Evolutionary conservation across 64 coral and sea anemone species (phyloP), one percentile per base, ranked within the genome.

Genomic region (Hydrozoanthus tunicans): DNA sequence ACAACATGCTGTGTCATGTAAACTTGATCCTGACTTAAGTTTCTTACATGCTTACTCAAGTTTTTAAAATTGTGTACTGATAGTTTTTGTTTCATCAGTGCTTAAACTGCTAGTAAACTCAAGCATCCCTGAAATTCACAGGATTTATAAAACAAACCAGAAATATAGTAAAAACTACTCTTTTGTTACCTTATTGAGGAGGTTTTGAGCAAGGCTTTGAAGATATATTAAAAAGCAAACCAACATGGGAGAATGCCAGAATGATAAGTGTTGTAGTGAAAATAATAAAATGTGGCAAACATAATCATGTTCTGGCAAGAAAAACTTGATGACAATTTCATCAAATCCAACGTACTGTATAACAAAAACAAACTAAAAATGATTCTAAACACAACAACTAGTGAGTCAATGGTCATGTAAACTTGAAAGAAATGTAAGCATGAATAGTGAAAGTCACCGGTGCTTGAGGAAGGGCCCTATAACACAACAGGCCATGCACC

Each of bases 381-480:
- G 14, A 56, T 10, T 25, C 76, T n/a, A 51, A 59, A 53, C 27
- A 79, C 25, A 78, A 12, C 59, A 57, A 15, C 15, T 5, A 90
- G 43, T 3, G 27, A 65, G 76, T 24, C 5, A 90, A n/a, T 4
- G 5, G 25, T 79, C 75, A 90, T 54, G 57, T 53, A 79, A 90
- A 10, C 6, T 90, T 65, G 9, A 53, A 14, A 80, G 3, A 66
- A 79, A 14, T 79, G 75, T 90, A 79, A 79, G 59, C 59, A 90
- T 79, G 27, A 53, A 24, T 64, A 90, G 17, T 56, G 27, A 79
- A 79, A 65, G 59, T n/a, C 32, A 65, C 6, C 58, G 4, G 57
- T 43, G 13, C 89, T 24, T 79, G 12, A 80, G 26, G 15, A 25
- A 56, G 2, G 3, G 15, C 57, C 59, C 27, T 65, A 8, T 53